phyloP scores from a whole-genome alignment of 2,113 vertebrate species.

The Burhinus bistriatus region DNA sequence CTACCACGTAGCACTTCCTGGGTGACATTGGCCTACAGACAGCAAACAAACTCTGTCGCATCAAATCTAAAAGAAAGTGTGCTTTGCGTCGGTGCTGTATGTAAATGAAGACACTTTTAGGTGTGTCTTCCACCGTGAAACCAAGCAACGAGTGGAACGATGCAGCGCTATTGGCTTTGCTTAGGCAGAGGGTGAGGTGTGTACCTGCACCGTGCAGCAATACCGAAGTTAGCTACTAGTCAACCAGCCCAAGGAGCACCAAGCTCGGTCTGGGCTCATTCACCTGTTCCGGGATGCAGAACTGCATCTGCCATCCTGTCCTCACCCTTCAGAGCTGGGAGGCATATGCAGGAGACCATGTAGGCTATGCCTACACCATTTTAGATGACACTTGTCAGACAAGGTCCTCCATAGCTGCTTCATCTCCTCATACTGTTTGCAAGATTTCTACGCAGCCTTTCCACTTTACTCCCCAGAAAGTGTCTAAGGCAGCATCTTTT shows the following conservation, averaged over 20 bases:
- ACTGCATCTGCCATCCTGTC: background rate
- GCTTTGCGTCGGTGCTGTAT: background rate
- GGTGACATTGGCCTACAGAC: background rate
- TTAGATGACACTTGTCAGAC: fast-evolving
- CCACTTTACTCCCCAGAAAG: background rate
- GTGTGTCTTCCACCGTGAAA: background rate
- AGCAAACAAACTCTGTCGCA: background rate
- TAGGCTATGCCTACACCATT: background rate
- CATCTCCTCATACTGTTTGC: background rate
- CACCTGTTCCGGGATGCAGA: background rate
- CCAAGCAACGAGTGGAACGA: background rate
- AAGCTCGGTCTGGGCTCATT: background rate
- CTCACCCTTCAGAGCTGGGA: background rate
- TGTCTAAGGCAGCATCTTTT: background rate
- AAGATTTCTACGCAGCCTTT: background rate
- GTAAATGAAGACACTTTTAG: background rate
- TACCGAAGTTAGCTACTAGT: background rate
- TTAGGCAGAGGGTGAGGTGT: background rate
- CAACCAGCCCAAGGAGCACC: background rate
- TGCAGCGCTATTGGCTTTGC: background rate
- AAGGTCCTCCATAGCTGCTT: background rate
- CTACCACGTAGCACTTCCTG: background rate
- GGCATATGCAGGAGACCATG: fast-evolving
- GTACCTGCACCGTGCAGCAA: background rate
- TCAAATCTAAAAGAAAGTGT: background rate